Conservation (phyloP, 2,888 invertebrate genomes). For the Chesias legatella region DNA sequence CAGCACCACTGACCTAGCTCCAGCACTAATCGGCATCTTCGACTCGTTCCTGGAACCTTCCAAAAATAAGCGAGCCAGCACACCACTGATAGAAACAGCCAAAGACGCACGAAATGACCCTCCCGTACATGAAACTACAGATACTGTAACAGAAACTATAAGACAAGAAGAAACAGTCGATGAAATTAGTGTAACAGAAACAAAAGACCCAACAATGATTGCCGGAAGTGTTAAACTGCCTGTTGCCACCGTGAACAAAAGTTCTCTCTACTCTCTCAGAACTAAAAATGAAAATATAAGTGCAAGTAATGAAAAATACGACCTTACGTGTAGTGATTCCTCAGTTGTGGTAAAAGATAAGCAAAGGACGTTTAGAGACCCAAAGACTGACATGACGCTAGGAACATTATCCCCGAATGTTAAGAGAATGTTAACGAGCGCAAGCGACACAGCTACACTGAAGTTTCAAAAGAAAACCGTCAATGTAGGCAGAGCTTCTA, state of each 20-base stretch:
- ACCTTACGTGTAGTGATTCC: slow-evolving; percentile 53
- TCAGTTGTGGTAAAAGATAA: slow-evolving; percentile 44
- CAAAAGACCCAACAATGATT: slow-evolving; percentile 58
- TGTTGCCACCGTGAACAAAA: slow-evolving; percentile 64
- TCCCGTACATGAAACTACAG: slow-evolving; percentile 41
- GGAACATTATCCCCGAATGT: slow-evolving; percentile 82
- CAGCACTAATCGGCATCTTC: slow-evolving; percentile 92
- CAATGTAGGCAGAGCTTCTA: slow-evolving; percentile 55
- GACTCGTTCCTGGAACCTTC: slow-evolving; percentile 85
- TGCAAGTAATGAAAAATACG: slow-evolving; percentile 55
- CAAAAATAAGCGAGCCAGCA: slow-evolving; percentile 58
- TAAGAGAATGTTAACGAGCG: slow-evolving; percentile 81
- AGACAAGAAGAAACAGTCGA: slow-evolving; percentile 9
- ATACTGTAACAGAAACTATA: slow-evolving; percentile 16
- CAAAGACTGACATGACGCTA: slow-evolving; percentile 61
- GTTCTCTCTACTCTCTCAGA: slow-evolving; percentile 62
- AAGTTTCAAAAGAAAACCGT: slow-evolving; percentile 67
- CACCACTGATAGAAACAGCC: slow-evolving; percentile 56
- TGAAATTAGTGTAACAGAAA: slow-evolving; percentile 26
- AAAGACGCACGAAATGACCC: slow-evolving; percentile 77
- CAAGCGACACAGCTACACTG: slow-evolving; percentile 62
- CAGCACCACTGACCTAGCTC: slow-evolving; percentile 91
- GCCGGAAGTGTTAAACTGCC: slow-evolving; percentile 67
- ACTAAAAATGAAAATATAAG: slow-evolving; percentile 70
- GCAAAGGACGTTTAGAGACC: slow-evolving; percentile 61